Evolutionary conservation across 2,113 vertebrate species (phyloP).

Genomic region (Rhea americana): DNA sequence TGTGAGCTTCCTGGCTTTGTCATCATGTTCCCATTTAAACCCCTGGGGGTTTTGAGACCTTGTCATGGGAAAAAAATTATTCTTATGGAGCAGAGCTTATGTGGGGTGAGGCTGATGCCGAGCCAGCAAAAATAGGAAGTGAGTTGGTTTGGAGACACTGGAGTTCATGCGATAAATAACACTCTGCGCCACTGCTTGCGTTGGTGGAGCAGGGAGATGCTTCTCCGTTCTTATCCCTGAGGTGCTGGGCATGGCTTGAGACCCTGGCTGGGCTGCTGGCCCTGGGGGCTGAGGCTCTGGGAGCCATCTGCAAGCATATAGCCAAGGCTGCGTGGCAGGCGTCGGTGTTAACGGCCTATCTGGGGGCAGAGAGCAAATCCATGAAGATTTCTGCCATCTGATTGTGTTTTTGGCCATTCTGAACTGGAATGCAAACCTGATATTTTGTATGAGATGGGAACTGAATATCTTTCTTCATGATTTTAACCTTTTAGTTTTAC

Average conservation of each 20-base stretch:
- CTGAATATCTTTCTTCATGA: neutral
- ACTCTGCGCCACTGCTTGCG: neutral
- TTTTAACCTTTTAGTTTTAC: neutral
- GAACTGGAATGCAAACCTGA: neutral
- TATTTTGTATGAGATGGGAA: neutral
- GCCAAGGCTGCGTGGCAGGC: fast-evolving
- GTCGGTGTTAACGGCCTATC: neutral
- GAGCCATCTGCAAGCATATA: neutral
- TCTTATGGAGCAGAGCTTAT: neutral
- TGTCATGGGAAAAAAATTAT: slow-evolving; percentile 46
- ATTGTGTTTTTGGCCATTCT: neutral
- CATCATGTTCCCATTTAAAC: slow-evolving; percentile 23
- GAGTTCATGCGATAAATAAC: slow-evolving; percentile 11
- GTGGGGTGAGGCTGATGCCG: neutral
- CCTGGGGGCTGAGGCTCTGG: fast-evolving
- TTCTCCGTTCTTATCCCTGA: neutral
- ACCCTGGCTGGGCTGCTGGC: neutral
- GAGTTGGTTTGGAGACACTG: neutral
- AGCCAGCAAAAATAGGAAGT: slow-evolving; percentile 33
- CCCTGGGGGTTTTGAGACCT: slow-evolving; percentile 39
- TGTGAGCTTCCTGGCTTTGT: slow-evolving; percentile 57
- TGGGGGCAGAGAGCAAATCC: neutral
- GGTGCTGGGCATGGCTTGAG: neutral
- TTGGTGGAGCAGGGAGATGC: slow-evolving; percentile 7
- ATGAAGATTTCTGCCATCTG: neutral